phyloP scores from a whole-genome alignment of 2,797 vertebrate species.

The Ceryle rudis region DNA sequence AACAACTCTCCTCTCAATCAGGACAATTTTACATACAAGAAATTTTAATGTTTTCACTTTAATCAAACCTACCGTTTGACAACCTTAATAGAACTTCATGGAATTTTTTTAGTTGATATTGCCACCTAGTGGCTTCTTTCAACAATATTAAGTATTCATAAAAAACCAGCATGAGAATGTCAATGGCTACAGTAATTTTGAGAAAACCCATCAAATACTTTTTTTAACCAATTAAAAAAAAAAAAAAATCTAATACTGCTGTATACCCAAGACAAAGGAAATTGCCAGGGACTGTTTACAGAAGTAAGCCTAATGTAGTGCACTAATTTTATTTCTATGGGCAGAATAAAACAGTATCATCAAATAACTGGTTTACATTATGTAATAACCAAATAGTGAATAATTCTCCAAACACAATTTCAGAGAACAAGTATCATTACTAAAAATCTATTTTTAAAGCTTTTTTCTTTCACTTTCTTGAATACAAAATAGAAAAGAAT shows the following conservation, averaged over 20 bases:
- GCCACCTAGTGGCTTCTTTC: slow-evolving; percentile 62
- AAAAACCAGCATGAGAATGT: not conserved
- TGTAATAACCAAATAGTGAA: not conserved
- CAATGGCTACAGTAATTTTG: not conserved
- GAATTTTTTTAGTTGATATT: slow-evolving; percentile 43
- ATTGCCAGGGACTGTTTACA: not conserved
- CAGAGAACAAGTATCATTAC: not conserved
- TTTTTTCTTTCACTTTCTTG: not conserved
- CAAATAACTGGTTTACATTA: not conserved
- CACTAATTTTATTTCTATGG: not conserved
- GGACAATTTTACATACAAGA: not conserved
- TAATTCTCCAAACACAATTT: not conserved
- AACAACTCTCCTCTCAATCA: not conserved
- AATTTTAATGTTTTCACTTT: not conserved
- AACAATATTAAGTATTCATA: not conserved
- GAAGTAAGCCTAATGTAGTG: not conserved
- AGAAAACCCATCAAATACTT: not conserved
- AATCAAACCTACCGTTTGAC: not conserved
- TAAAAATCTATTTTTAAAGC: not conserved
- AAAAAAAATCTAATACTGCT: not conserved
- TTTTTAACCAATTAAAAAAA: not conserved
- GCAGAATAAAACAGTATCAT: not conserved
- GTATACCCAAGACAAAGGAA: not conserved
- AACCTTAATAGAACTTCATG: not conserved
- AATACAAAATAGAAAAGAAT: not conserved